Evolutionary conservation across 2,888 invertebrate genomes (phyloP).

Genomic region (Steinernema carpocapsae): DNA sequence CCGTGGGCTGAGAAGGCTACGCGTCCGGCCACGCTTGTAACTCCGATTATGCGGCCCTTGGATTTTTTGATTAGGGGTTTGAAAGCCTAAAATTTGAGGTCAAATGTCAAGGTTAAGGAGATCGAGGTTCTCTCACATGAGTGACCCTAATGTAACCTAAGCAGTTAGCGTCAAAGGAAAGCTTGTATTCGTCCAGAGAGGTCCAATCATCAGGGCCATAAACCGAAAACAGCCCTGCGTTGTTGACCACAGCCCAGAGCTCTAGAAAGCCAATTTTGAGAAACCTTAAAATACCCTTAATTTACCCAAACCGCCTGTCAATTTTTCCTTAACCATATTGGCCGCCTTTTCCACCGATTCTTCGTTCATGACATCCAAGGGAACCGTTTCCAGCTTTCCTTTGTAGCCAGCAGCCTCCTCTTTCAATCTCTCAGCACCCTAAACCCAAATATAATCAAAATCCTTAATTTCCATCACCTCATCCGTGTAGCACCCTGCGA

Average conservation of each 20-base stretch:
- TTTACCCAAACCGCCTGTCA: constrained; percentile 38
- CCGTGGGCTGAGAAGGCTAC: constrained; percentile 53
- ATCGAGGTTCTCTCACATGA: constrained; percentile 43
- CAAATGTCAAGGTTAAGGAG: neutral
- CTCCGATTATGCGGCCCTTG: constrained; percentile 70
- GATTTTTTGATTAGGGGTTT: constrained; percentile 57
- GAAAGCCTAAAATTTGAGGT: constrained; percentile 52
- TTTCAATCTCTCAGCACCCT: constrained; percentile 73
- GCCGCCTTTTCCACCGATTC: constrained; percentile 79
- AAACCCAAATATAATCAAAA: too few relatives aligned
- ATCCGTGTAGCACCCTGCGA: constrained; percentile 79
- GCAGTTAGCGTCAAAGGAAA: constrained; percentile 79
- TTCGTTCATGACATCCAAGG: constrained; percentile 77
- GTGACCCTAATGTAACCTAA: constrained; percentile 74
- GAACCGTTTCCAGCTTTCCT: constrained; percentile 74
- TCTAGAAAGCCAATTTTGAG: constrained; percentile 72
- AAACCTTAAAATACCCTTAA: neutral
- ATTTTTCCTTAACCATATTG: constrained; percentile 72
- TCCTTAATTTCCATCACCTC: too few relatives aligned
- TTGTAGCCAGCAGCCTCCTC: constrained; percentile 61
- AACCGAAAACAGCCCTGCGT: constrained; percentile 83
- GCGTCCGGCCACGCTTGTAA: constrained; percentile 70
- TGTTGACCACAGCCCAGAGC: constrained; percentile 88
- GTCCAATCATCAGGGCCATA: constrained; percentile 91
- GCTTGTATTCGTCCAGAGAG: constrained; percentile 79